Percentiles rank a stretch among this genome's conserved stretches.
Evolutionary conservation across 2,113 vertebrate species (phyloP).

Genomic region (Illadopsis cleaveri): DNA sequence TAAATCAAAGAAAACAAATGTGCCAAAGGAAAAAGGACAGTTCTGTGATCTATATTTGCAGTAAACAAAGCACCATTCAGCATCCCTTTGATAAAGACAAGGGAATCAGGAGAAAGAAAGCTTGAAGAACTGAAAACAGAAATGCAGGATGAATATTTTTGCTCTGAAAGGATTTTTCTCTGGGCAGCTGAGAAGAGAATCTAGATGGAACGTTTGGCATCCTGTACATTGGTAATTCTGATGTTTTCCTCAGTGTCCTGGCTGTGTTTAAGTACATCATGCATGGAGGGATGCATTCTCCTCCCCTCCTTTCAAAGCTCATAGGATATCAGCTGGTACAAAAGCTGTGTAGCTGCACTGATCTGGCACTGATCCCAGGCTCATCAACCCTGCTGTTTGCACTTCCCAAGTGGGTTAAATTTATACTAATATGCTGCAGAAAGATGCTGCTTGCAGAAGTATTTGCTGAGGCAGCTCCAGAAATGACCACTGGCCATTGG

Average conservation of each 20-base stretch:
- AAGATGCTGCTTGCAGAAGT: not conserved
- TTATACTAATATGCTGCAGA: constrained; percentile 13
- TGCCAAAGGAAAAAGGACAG: not conserved
- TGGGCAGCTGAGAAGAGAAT: not conserved
- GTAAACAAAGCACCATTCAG: not conserved
- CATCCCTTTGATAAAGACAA: not conserved
- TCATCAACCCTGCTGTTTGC: not conserved
- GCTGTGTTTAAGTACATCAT: not conserved
- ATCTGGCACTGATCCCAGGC: constrained; percentile 13
- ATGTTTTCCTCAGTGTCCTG: not conserved
- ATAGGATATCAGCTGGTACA: not conserved
- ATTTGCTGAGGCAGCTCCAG: constrained; percentile 35
- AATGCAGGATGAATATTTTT: not conserved
- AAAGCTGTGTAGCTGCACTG: not conserved
- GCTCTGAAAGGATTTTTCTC: not conserved
- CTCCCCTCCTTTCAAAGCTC: not conserved
- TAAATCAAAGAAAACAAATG: not conserved
- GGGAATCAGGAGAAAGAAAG: not conserved
- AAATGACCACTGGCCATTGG: not conserved
- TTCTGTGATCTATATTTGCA: not conserved
- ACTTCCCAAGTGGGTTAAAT: constrained; percentile 32
- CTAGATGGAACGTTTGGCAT: not conserved
- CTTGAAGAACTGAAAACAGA: not conserved
- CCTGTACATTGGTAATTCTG: not conserved
- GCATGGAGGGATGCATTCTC: not conserved